Conservation (phyloP, 2,888 invertebrate species). For the Platycheirus rosarum region DNA sequence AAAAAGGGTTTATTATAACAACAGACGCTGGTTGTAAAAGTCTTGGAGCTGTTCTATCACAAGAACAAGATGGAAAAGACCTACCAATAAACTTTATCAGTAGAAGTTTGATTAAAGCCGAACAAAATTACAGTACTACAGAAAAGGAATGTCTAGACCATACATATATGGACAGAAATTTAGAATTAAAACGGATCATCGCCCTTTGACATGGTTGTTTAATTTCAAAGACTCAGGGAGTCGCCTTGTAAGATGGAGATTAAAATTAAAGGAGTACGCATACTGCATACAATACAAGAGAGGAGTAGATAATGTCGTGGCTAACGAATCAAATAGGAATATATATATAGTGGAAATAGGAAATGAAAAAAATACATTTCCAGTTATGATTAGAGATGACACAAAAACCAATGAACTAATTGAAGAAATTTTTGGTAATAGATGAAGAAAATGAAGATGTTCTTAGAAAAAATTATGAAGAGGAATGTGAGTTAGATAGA, state of each 20-base stretch:
- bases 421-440: background rate
- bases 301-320: slow-evolving; percentile 1
- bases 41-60: background rate
- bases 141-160: background rate
- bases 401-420: background rate
- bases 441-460: slow-evolving; percentile 11
- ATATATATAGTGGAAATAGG: background rate
- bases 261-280: slow-evolving; percentile 2
- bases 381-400: background rate
- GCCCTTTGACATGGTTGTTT: background rate
- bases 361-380: background rate
- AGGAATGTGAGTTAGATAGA: background rate
- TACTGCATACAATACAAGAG: background rate
- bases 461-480: slow-evolving; percentile 17
- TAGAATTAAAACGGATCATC: background rate
- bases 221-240: background rate
- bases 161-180: background rate
- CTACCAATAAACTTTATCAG: slow-evolving; percentile 38
- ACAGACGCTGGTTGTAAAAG: slow-evolving; percentile 6
- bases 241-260: background rate
- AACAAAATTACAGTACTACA: slow-evolving; percentile 11
- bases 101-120: slow-evolving; percentile 33
- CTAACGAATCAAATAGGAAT: background rate
- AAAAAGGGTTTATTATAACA: too few relatives aligned
- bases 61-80: slow-evolving; percentile 14